Conservation (phyloP, 2,797 vertebrate genomes). For the Distichodus sexfasciatus region DNA sequence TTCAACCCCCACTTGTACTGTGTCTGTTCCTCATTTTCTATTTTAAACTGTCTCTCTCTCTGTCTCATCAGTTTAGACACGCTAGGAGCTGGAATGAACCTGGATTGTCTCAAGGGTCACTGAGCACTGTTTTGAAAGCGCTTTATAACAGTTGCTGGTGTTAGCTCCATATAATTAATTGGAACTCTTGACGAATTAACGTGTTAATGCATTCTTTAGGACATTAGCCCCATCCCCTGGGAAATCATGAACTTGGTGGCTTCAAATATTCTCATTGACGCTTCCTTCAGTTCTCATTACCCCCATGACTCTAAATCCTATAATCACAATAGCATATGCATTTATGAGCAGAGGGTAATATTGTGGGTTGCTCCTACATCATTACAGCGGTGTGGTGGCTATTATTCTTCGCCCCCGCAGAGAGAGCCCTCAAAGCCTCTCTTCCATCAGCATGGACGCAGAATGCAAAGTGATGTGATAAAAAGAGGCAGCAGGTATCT, state of each 20-base stretch:
- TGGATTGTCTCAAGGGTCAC: no score
- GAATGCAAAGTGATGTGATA: slow-evolving; percentile 5
- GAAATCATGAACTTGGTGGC: neutral
- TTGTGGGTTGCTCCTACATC: neutral
- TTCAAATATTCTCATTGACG: neutral
- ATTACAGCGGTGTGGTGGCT: neutral
- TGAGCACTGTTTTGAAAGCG: no score
- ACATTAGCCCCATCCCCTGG: neutral
- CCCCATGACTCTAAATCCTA: neutral
- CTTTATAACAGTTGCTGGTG: no score
- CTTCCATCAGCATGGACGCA: neutral
- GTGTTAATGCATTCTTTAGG: neutral
- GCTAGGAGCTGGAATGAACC: no score
- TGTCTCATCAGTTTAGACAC: no score
- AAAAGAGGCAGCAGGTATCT: slow-evolving; percentile 9
- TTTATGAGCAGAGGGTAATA: neutral
- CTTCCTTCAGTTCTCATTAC: neutral
- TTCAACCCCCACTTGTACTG: no score
- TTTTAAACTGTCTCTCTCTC: no score
- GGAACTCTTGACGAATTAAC: neutral
- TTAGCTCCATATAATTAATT: neutral
- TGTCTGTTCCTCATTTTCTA: no score
- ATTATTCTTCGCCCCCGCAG: neutral
- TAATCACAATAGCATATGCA: slow-evolving; percentile 1
- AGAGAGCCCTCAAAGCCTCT: slow-evolving; percentile 12